These are phyloP conservation scores for Coilia nasus DNA, from an alignment of 2,797 vertebrate genomes.

Conservation along the genomic window DNA sequence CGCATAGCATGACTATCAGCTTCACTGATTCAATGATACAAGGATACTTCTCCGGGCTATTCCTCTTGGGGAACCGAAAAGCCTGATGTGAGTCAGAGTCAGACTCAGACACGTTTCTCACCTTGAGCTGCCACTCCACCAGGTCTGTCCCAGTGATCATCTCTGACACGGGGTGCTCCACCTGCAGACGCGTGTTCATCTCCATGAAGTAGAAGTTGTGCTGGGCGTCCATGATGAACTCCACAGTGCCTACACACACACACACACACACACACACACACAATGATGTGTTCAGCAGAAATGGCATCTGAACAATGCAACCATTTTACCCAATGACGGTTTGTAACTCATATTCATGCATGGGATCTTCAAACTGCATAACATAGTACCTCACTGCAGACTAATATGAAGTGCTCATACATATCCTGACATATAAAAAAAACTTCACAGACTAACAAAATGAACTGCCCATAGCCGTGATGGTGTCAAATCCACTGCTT, in stretches of 20 bases:
- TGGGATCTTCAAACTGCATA: too few relatives aligned
- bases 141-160: conserved; percentile 97
- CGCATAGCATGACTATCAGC: too few relatives aligned
- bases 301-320: background rate
- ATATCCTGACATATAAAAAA: background rate
- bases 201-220: conserved; percentile 99
- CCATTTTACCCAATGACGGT: background rate
- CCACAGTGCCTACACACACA: conserved; percentile 82
- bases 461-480: background rate
- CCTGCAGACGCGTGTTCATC: conserved; percentile 98
- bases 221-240: conserved; percentile 95
- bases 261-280: background rate
- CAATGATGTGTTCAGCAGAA: background rate
- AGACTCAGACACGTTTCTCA: conserved; percentile 53
- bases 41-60: too few relatives aligned
- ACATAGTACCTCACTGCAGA: too few relatives aligned
- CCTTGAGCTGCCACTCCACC: conserved; percentile 97
- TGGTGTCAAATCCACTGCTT: background rate
- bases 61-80: background rate
- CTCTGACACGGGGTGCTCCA: conserved; percentile 95
- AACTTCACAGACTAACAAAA: background rate
- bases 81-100: background rate
- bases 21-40: too few relatives aligned
- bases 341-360: too few relatives aligned
- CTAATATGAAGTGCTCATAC: background rate